Evolutionary conservation across 2,113 vertebrate genomes (phyloP).

Genomic region (Python bivittatus): DNA sequence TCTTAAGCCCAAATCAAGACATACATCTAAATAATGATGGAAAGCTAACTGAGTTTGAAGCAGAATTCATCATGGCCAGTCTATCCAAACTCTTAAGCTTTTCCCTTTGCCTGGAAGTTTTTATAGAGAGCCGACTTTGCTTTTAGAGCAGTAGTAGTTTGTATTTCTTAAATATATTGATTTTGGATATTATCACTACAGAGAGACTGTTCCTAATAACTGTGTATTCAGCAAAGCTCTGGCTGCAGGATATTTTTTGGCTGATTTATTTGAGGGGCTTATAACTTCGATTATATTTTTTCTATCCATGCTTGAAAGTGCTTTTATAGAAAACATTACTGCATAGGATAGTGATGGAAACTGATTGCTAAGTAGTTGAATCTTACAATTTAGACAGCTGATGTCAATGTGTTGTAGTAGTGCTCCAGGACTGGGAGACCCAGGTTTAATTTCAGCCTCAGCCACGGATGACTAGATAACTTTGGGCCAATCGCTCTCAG

Average conservation of each 20-base stretch:
- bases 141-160: background rate
- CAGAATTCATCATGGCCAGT: background rate
- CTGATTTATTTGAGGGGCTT: background rate
- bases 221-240: background rate
- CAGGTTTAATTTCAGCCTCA: background rate
- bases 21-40: background rate
- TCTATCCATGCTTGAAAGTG: background rate
- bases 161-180: background rate
- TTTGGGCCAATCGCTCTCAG: too few species aligned
- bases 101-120: background rate
- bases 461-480: too few species aligned
- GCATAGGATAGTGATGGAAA: background rate
- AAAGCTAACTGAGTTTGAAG: background rate
- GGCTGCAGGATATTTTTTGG: background rate
- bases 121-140: background rate
- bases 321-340: background rate
- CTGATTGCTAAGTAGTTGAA: background rate
- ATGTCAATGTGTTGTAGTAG: background rate
- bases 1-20: too few species aligned
- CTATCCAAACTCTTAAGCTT: background rate
- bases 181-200: background rate
- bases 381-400: background rate
- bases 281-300: background rate
- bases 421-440: background rate
- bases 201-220: background rate